Evolutionary conservation across 2,113 vertebrate species (phyloP), one percentile per base, ranked within the genome.

Genomic region (Ictalurus punctatus): DNA sequence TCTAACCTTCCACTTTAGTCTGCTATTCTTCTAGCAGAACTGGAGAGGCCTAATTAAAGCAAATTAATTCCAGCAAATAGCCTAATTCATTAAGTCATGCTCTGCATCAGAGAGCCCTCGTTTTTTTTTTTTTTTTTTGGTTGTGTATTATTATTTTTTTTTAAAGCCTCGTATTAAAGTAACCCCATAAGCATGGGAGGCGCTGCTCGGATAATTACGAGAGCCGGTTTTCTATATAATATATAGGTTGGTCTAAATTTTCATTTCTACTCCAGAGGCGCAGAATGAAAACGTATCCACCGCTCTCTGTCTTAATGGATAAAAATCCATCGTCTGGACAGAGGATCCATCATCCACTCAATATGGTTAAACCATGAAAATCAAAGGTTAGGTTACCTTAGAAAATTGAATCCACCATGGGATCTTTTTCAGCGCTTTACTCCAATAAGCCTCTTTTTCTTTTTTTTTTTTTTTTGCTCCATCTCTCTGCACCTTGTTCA

Each of bases 61-160:
- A 87, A 90, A 86, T 89, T 89, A 89, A 89, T 89, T 89, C 88
- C 25, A 79, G 88, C 88, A 89, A 89, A 85, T 85, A 89, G 83
- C 83, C 88, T 89, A 89, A 89, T 89, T 89, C 63, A 89, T 89
- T 89, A 89, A 89, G 88, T 84, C 65, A 81, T 54, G 88, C 86
- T 89, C 86, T 89, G 83, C 88, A 89, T 89, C 88, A 89, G 63
- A 89, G 88, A 89, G 83, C 63, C 88, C 88, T 88, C 40, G 27
- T 65, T 88, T 74, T 59, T n/a, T 17, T 37, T 48, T 59, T 17
- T 19, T 5, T 19, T 17, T 8, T 40, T 63, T 76, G 9, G 10
- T 56, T 48, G 44, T 48, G 44, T 48, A 7, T 48, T 48, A 17
- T 58, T 17, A 4, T 16, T 17, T 17, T 17, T 8, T 21, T 63